Percentiles rank a stretch among this genome's conserved stretches.
phyloP scores from a whole-genome alignment of 2,797 vertebrate species.

The Oreortyx pictus region DNA sequence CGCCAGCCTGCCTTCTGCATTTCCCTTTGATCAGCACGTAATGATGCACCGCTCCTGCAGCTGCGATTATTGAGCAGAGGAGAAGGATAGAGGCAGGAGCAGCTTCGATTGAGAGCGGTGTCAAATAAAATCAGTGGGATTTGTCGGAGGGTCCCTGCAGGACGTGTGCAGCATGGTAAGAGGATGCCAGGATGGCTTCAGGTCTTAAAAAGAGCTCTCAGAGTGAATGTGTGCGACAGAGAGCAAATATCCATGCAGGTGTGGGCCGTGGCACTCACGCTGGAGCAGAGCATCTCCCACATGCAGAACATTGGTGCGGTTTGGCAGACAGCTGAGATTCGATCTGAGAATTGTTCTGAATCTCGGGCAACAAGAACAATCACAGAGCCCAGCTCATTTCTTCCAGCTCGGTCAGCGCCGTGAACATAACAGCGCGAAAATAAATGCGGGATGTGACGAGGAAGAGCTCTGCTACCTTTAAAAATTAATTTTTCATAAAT shows the following conservation, averaged over 20 bases:
- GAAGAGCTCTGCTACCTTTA: slow-evolving; percentile 12
- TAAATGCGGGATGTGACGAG: background rate
- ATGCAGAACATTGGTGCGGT: background rate
- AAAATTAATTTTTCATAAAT: slow-evolving; percentile 56
- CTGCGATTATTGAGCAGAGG: slow-evolving; percentile 31
- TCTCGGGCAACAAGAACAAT: background rate
- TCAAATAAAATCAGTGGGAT: slow-evolving; percentile 67
- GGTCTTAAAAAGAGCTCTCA: slow-evolving; percentile 17
- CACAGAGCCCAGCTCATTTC: background rate
- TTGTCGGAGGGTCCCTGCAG: slow-evolving; percentile 42
- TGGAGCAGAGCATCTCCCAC: background rate
- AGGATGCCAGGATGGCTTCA: background rate
- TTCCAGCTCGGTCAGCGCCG: background rate
- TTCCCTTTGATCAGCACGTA: slow-evolving; percentile 58
- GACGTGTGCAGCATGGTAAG: slow-evolving; percentile 17
- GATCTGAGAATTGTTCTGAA: background rate
- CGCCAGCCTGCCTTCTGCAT: slow-evolving; percentile 21
- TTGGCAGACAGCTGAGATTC: background rate
- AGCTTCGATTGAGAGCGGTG: slow-evolving; percentile 10
- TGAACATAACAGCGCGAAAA: slow-evolving; percentile 13
- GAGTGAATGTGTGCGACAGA: background rate
- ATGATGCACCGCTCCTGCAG: slow-evolving; percentile 37
- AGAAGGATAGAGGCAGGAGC: slow-evolving; percentile 17
- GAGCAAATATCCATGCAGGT: background rate
- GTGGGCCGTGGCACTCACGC: background rate